Evolutionary conservation across 2,888 invertebrate genomes (phyloP).

Genomic region (Ectropis crepuscularia): DNA sequence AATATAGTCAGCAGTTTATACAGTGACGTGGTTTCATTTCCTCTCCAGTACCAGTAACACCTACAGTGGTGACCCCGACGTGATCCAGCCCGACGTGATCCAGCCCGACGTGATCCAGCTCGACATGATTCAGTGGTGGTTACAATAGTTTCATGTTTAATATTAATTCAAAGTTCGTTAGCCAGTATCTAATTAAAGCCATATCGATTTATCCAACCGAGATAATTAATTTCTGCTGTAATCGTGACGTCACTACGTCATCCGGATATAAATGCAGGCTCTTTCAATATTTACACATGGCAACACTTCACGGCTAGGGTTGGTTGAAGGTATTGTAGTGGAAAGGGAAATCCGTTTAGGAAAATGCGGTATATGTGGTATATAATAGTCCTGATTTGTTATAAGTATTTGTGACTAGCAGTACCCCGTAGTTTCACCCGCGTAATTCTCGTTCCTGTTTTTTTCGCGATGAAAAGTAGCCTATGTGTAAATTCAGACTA

Average conservation of each 20-base stretch:
- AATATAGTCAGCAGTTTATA: too few relatives aligned
- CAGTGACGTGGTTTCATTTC: too few relatives aligned
- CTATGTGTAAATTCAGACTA: too few relatives aligned
- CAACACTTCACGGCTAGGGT: slow-evolving; percentile 1
- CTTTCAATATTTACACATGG: slow-evolving; percentile 9
- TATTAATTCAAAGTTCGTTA: background rate
- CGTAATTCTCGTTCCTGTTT: too few relatives aligned
- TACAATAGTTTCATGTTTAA: too few relatives aligned
- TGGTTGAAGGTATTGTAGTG: background rate
- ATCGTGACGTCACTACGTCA: slow-evolving; percentile 2
- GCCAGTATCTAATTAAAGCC: slow-evolving; percentile 1
- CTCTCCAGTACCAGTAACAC: too few relatives aligned
- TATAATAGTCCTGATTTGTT: background rate
- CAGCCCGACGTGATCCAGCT: too few relatives aligned
- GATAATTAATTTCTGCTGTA: slow-evolving; percentile 1
- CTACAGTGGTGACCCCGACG: too few relatives aligned
- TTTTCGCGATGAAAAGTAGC: too few relatives aligned
- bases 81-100: too few relatives aligned
- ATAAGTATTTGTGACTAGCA: background rate
- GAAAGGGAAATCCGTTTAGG: background rate
- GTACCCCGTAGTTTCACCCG: too few relatives aligned
- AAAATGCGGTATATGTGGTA: background rate
- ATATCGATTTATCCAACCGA: background rate
- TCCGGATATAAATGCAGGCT: background rate
- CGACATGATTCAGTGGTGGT: too few relatives aligned